phyloP scores from a whole-genome alignment of 2,888 invertebrate species.

The Zhengitettix transpicula region DNA sequence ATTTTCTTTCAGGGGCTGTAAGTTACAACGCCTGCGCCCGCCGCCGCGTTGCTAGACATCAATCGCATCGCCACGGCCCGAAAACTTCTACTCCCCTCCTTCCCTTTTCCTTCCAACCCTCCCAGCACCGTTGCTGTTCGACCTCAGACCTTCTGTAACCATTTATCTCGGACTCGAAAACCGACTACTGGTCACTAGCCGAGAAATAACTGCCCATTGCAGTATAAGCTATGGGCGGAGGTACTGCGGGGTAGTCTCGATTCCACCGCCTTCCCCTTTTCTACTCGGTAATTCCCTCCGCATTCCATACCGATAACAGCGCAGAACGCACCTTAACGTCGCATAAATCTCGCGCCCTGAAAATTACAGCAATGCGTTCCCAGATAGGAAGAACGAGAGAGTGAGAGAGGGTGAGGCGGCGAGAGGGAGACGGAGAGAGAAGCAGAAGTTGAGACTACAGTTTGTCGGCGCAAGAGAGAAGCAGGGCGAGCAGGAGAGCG shows the following conservation, averaged over 20 bases:
- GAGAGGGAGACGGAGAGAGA: slow-evolving; percentile 9
- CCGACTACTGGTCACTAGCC: slow-evolving; percentile 11
- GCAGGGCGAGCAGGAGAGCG: background rate
- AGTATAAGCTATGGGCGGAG: slow-evolving; percentile 8
- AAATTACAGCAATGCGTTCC: slow-evolving; percentile 15
- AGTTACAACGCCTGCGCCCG: slow-evolving; percentile 6
- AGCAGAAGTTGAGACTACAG: background rate
- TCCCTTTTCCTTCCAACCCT: background rate
- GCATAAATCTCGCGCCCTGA: slow-evolving; percentile 13
- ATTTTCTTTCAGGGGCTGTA: slow-evolving; percentile 12
- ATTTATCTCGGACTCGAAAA: slow-evolving; percentile 12
- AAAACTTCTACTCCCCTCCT: slow-evolving; percentile 2
- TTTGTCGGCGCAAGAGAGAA: background rate
- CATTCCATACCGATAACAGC: slow-evolving; percentile 13
- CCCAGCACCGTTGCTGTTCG: slow-evolving; percentile 2
- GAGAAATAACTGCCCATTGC: slow-evolving; percentile 11
- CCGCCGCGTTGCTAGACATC: slow-evolving; percentile 8
- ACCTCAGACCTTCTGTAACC: slow-evolving; percentile 11
- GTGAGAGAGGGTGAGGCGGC: slow-evolving; percentile 10
- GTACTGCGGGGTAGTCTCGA: background rate
- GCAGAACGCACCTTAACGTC: slow-evolving; percentile 12
- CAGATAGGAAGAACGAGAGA: slow-evolving; percentile 12
- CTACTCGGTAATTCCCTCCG: background rate
- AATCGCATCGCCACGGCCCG: slow-evolving; percentile 9
- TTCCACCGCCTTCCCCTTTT: background rate